Percentiles rank a stretch among this genome's conserved stretches.
Evolutionary conservation across 2,797 vertebrate species (phyloP).

Genomic region (Sebastes hubbsi): DNA sequence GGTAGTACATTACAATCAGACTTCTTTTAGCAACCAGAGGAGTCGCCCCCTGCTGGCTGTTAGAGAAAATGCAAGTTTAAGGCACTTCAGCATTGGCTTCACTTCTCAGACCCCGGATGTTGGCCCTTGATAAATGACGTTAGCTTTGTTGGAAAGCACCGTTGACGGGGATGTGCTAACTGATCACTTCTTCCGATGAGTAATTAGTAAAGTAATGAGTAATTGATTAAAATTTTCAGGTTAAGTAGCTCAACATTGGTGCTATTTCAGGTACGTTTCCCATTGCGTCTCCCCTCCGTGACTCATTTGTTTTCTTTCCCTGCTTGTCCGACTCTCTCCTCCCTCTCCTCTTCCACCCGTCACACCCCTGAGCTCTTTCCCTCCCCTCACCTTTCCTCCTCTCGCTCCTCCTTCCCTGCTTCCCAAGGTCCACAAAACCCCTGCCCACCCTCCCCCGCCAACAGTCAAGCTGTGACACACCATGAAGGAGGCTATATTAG

Average conservation of each 20-base stretch:
- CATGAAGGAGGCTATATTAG: slow-evolving; percentile 60
- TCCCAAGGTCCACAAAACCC: slow-evolving; percentile 1
- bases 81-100: neutral
- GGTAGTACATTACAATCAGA: too few species aligned
- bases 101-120: neutral
- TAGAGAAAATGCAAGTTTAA: too few species aligned
- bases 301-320: slow-evolving; percentile 36
- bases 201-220: neutral
- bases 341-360: slow-evolving; percentile 5
- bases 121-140: neutral
- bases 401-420: slow-evolving; percentile 6
- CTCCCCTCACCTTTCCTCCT: neutral
- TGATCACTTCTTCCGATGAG: neutral
- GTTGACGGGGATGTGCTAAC: neutral
- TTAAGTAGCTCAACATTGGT: neutral
- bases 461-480: slow-evolving; percentile 42
- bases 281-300: slow-evolving; percentile 7
- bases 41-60: neutral
- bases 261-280: slow-evolving; percentile 5
- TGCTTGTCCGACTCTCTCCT: slow-evolving; percentile 21
- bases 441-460: neutral
- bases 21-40: neutral
- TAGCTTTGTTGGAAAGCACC: neutral
- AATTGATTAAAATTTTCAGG: neutral
- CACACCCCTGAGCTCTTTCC: neutral